These are phyloP conservation scores for Ligdia adustata DNA, from an alignment of 2,888 invertebrate species.

Conservation along the genomic window DNA sequence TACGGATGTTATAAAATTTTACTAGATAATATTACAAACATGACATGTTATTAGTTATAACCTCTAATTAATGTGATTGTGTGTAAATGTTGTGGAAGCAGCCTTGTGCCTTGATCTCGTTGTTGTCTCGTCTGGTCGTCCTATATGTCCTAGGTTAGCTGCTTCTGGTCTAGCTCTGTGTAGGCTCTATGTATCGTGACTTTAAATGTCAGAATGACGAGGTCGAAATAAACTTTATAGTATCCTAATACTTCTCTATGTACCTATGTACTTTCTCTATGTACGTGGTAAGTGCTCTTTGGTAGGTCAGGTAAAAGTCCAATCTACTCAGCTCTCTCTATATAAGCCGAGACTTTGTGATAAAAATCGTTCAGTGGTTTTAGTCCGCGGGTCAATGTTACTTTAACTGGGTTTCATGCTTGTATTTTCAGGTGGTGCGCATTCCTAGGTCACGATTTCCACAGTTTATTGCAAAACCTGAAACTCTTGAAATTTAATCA, in stretches of 20 bases:
- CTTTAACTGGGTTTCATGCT: constrained; percentile 31
- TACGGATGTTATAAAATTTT: constrained; percentile 12
- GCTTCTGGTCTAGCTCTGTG: constrained; percentile 16
- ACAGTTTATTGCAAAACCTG: constrained; percentile 8
- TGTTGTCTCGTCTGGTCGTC: constrained; percentile 32
- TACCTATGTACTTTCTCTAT: too few relatives aligned
- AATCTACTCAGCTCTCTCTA: too few relatives aligned
- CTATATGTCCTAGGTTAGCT: constrained; percentile 34
- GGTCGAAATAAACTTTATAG: too few relatives aligned
- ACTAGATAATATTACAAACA: not conserved
- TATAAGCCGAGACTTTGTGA: too few relatives aligned
- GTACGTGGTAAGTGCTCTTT: too few relatives aligned
- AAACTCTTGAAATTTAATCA: constrained; percentile 23
- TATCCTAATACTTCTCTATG: too few relatives aligned
- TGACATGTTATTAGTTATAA: constrained; percentile 8
- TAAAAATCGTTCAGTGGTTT: constrained; percentile 11
- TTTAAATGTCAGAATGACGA: constrained; percentile 6
- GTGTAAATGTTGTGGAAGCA: constrained; percentile 30
- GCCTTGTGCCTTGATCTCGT: constrained; percentile 46
- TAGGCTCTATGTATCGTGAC: constrained; percentile 5
- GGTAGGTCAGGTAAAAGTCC: too few relatives aligned
- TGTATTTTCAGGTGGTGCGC: constrained; percentile 14
- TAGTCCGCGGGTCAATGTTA: constrained; percentile 37
- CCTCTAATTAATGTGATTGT: constrained; percentile 31
- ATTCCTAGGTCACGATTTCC: constrained; percentile 9